Percentiles rank a stretch among this genome's conserved stretches.
phyloP scores from a whole-genome alignment of 2,888 invertebrate genomes.

The Gonocerus acuteangulatus region DNA sequence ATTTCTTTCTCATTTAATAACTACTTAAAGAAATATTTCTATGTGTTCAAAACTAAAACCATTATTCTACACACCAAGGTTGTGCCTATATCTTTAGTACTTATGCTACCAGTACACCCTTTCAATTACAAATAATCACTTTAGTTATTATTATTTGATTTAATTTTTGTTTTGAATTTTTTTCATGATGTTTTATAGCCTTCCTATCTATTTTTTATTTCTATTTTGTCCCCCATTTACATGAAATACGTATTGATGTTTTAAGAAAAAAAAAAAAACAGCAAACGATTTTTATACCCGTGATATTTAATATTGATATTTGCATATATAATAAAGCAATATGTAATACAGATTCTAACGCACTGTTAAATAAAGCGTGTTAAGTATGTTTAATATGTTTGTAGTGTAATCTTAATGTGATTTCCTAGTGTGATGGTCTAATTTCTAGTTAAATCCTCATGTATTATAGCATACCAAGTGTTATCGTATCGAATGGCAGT shows the following conservation, averaged over 20 bases:
- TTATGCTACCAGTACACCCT: background rate
- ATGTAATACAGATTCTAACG: background rate
- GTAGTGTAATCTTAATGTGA: slow-evolving; percentile 8
- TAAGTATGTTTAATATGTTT: background rate
- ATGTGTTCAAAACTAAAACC: slow-evolving; percentile 17
- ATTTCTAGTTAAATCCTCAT: background rate
- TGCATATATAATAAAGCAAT: slow-evolving; percentile 13
- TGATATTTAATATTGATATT: slow-evolving; percentile 18
- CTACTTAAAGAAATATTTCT: slow-evolving; percentile 2
- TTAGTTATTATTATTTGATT: too few relatives aligned
- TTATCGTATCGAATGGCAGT: slow-evolving; percentile 5
- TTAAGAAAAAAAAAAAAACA: too few relatives aligned
- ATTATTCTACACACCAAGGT: slow-evolving; percentile 27
- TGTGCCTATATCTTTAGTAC: slow-evolving; percentile 26
- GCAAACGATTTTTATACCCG: background rate
- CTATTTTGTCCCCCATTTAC: too few relatives aligned
- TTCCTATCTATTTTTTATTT: background rate
- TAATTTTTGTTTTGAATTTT: too few relatives aligned
- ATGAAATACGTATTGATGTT: too few relatives aligned
- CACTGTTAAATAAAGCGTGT: background rate
- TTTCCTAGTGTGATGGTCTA: slow-evolving; percentile 10
- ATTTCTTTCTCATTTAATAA: background rate
- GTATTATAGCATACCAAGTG: background rate
- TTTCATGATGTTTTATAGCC: too few relatives aligned
- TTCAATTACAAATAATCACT: too few relatives aligned